phyloP scores from a whole-genome alignment of 2,797 vertebrate genomes.

The Coregonus suidteri region DNA sequence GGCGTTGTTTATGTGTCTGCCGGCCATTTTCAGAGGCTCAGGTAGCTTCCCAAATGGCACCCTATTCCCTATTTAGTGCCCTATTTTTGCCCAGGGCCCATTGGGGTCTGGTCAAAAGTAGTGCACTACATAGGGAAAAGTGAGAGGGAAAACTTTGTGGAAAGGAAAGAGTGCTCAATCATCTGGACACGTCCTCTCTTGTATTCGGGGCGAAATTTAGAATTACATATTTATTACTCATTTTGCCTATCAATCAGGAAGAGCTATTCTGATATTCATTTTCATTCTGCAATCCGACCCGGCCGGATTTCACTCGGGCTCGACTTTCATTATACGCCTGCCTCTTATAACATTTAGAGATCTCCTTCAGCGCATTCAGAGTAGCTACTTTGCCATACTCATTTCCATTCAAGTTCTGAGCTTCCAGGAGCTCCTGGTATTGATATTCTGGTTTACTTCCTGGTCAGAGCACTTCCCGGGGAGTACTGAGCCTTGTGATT shows the following conservation, averaged over 20 bases:
- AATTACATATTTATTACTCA: conserved; percentile 33
- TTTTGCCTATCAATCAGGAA: conserved; percentile 28
- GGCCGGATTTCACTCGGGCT: conserved; percentile 5
- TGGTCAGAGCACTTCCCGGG: not conserved
- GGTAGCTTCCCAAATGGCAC: not conserved
- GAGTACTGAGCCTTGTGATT: conserved; percentile 7
- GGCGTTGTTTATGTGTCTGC: conserved; percentile 33
- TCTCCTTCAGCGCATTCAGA: not conserved
- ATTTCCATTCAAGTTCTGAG: not conserved
- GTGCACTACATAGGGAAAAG: not conserved
- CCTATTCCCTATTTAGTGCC: not conserved
- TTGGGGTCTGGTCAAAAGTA: not conserved
- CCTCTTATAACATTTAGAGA: conserved; percentile 11
- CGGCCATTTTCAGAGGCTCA: conserved; percentile 23
- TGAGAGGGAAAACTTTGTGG: not conserved
- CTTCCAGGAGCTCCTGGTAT: not conserved
- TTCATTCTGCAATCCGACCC: conserved; percentile 11
- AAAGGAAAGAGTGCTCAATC: conserved; percentile 20
- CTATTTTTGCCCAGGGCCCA: not conserved
- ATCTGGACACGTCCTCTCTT: conserved; percentile 23
- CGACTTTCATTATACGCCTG: conserved; percentile 19
- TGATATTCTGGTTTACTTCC: conserved; percentile 14
- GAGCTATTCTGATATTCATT: conserved; percentile 24
- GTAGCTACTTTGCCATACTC: not conserved
- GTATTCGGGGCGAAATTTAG: conserved; percentile 37